Evolutionary conservation across 1,140 invertebrate genomes (phyloP).

Genomic region (Brachionus rotundiformis): DNA sequence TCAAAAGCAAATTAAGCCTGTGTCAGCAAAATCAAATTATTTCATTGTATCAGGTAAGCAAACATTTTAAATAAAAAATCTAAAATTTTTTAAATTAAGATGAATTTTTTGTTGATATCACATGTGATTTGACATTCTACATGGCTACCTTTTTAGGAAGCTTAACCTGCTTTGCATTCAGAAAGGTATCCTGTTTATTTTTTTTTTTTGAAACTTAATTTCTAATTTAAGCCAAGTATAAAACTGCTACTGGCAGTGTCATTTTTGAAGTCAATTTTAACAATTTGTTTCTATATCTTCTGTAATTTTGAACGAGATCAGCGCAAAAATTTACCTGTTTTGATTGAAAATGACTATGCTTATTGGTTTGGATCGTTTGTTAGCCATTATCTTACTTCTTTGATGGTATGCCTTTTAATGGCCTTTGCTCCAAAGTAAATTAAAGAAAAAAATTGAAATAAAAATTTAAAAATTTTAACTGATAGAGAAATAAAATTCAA

Average conservation of each 20-base stretch:
- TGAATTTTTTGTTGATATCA: background rate
- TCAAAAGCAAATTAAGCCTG: slow-evolving; percentile 35
- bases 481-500: slow-evolving; percentile 35
- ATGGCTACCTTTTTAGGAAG: background rate
- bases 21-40: background rate
- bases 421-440: slow-evolving; percentile 40
- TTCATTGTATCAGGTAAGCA: slow-evolving; percentile 1
- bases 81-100: background rate
- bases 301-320: slow-evolving; percentile 31
- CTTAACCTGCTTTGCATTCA: background rate
- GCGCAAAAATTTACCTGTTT: slow-evolving; percentile 42
- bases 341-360: slow-evolving; percentile 20
- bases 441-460: background rate
- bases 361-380: slow-evolving; percentile 4
- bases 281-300: slow-evolving; percentile 15
- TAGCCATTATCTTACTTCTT: background rate
- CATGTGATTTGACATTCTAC: slow-evolving; percentile 20
- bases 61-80: background rate
- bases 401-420: background rate
- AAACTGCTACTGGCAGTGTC: slow-evolving; percentile 24
- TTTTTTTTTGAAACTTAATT: background rate
- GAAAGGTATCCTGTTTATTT: background rate
- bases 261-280: slow-evolving; percentile 24
- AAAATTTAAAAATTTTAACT: background rate
- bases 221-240: background rate